Evolutionary conservation across 2,113 vertebrate genomes (phyloP).

Genomic region (Arvicanthis niloticus): DNA sequence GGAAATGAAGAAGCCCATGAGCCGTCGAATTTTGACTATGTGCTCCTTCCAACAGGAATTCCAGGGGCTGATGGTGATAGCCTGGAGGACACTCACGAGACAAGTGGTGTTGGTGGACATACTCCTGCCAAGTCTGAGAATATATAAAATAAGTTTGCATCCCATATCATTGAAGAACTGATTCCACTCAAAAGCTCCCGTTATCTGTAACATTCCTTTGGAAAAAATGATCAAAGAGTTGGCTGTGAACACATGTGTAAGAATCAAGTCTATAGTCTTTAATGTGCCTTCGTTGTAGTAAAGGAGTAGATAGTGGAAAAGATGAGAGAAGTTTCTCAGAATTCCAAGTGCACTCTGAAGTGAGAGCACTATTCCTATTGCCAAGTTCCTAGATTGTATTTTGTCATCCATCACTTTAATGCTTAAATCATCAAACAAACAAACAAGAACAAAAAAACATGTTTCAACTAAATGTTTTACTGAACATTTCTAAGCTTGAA

Average conservation of each 20-base stretch:
- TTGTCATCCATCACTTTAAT: background rate
- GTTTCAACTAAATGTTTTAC: background rate
- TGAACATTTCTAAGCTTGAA: background rate
- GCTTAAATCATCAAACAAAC: background rate
- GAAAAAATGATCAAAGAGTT: background rate
- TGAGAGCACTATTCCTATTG: background rate
- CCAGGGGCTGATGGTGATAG: background rate
- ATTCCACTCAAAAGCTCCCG: background rate
- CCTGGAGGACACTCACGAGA: conserved; percentile 9
- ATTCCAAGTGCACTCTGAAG: background rate
- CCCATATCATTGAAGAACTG: background rate
- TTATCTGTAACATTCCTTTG: background rate
- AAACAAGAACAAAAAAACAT: no score
- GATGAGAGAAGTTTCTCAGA: background rate
- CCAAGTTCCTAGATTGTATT: background rate
- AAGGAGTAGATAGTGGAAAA: background rate
- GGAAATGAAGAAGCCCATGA: background rate
- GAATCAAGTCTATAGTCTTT: background rate
- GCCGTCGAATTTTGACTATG: background rate
- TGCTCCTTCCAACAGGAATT: background rate
- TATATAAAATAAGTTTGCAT: background rate
- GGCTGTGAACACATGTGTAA: background rate
- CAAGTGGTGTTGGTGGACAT: background rate
- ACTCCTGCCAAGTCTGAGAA: background rate
- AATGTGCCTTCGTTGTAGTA: fast-evolving